Evolutionary conservation across 2,888 invertebrate genomes (phyloP).

Genomic region (Leuctra nigra): DNA sequence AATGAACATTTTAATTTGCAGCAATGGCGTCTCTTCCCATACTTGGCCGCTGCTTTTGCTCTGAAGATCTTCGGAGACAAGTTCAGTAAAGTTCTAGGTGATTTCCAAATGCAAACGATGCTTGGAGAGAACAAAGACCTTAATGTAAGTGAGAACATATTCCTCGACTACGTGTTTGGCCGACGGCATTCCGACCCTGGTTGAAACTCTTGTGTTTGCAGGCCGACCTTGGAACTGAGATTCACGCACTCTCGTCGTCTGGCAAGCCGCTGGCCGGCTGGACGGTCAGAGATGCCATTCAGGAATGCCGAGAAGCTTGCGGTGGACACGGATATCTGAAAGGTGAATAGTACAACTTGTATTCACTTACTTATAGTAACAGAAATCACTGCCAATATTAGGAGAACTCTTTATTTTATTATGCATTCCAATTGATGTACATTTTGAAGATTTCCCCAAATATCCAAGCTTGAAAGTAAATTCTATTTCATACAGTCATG

Average conservation of each 20-base stretch:
- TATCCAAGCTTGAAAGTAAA: no score
- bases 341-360: slow-evolving; percentile 28
- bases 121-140: slow-evolving; percentile 23
- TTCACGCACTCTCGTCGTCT: slow-evolving; percentile 71
- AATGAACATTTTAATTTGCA: slow-evolving; percentile 45
- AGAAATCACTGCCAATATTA: no score
- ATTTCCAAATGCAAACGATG: slow-evolving; percentile 29
- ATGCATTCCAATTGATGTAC: no score
- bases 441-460: no score
- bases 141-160: slow-evolving; percentile 1
- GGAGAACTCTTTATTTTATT: no score
- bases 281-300: slow-evolving; percentile 79
- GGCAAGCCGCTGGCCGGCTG: slow-evolving; percentile 76
- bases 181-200: no score
- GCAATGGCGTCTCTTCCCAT: slow-evolving; percentile 78
- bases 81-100: slow-evolving; percentile 28
- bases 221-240: slow-evolving; percentile 46
- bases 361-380: no score
- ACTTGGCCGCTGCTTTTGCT: slow-evolving; percentile 53
- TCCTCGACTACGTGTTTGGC: no score
- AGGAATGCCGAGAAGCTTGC: slow-evolving; percentile 89
- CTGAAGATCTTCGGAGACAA: slow-evolving; percentile 33
- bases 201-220: no score
- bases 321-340: slow-evolving; percentile 91
- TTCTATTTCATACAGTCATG: no score